phyloP scores from a whole-genome alignment of 2,888 invertebrate species.

The Adelphocoris suturalis region DNA sequence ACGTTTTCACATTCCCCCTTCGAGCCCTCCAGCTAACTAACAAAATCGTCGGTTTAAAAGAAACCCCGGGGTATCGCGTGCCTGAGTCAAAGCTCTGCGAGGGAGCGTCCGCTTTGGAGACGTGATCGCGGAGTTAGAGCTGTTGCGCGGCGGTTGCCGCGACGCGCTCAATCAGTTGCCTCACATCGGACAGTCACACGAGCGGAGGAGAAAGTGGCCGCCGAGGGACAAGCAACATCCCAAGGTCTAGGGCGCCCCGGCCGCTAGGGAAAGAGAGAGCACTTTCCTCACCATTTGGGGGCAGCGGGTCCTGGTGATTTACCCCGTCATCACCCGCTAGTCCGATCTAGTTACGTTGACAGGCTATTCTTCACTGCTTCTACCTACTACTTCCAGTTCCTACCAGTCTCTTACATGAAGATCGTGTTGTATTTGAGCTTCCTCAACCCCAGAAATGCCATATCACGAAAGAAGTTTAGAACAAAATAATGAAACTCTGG shows the following conservation, averaged over 20 bases:
- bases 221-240: background rate
- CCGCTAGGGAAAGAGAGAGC: conserved; percentile 39
- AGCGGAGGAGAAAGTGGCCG: conserved; percentile 43
- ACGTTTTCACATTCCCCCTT: too few relatives aligned
- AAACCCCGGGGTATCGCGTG: background rate
- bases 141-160: background rate
- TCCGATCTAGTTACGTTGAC: conserved; percentile 4
- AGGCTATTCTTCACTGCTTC: background rate
- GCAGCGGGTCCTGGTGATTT: conserved; percentile 25
- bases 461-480: background rate
- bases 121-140: background rate
- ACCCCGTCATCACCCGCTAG: background rate
- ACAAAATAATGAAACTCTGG: too few relatives aligned
- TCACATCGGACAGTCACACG: conserved; percentile 19
- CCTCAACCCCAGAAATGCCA: background rate
- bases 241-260: conserved; percentile 48
- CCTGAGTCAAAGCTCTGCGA: background rate
- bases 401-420: background rate
- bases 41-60: too few relatives aligned
- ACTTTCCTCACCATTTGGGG: conserved; percentile 60
- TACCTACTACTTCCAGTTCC: background rate
- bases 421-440: background rate
- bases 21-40: too few relatives aligned
- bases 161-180: background rate
- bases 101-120: background rate